These are phyloP conservation scores for Lasioglossum villosulum DNA, from an alignment of 2,888 invertebrate genomes.

Conservation along the genomic window DNA sequence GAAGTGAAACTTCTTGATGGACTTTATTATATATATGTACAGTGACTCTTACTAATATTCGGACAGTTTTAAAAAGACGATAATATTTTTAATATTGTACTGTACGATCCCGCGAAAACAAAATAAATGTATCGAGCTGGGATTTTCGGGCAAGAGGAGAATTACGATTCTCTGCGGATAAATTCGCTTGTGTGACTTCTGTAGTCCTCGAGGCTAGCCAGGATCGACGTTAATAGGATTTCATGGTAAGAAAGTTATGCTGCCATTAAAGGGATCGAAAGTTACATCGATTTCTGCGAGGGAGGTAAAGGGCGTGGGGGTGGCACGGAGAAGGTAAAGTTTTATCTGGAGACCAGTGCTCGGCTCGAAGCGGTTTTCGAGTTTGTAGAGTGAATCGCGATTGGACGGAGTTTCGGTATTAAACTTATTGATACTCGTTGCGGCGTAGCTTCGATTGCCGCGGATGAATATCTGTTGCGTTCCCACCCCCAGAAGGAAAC, in stretches of 20 bases:
- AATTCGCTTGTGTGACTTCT: background rate
- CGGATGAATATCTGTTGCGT: slow-evolving; percentile 8
- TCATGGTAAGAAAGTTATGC: slow-evolving; percentile 1
- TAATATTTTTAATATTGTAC: too few relatives aligned
- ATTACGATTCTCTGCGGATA: background rate
- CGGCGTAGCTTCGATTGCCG: background rate
- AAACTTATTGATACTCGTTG: slow-evolving; percentile 1
- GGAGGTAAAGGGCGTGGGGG: background rate
- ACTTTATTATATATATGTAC: too few relatives aligned
- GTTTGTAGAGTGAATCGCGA: background rate
- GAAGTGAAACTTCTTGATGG: too few relatives aligned
- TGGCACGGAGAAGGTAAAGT: background rate
- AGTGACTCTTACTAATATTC: too few relatives aligned
- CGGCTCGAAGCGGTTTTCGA: background rate
- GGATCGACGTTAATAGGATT: background rate
- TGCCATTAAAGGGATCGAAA: slow-evolving; percentile 3
- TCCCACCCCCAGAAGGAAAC: background rate
- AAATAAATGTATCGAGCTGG: background rate
- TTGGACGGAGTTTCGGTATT: background rate
- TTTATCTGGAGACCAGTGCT: background rate
- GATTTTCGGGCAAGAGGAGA: background rate
- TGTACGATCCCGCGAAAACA: too few relatives aligned
- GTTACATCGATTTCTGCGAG: background rate
- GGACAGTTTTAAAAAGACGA: too few relatives aligned
- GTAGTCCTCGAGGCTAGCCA: background rate